A percentile compares a stretch with the other conserved stretches of the same genome.
These are phyloP conservation scores for Liposcelis brunnea DNA, from an alignment of 2,888 invertebrate genomes.

Conservation along the genomic window DNA sequence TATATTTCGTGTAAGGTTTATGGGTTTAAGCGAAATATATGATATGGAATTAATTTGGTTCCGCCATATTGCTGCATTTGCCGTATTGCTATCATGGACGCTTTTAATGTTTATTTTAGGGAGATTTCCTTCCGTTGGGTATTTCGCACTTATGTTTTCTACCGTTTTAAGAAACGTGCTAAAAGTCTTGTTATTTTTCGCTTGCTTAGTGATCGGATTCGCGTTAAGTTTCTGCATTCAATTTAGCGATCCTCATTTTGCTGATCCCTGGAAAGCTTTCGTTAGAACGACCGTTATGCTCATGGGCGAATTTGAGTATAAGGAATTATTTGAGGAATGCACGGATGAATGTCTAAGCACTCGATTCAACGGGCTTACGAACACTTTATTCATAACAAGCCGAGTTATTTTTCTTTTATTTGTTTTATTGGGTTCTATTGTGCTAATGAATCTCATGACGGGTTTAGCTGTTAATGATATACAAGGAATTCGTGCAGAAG, in stretches of 20 bases:
- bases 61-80: slow-evolving; percentile 26
- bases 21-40: too few species aligned
- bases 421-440: slow-evolving; percentile 33
- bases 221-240: slow-evolving; percentile 35
- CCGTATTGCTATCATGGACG: slow-evolving; percentile 33
- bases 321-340: slow-evolving; percentile 24
- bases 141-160: slow-evolving; percentile 37
- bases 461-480: slow-evolving; percentile 38
- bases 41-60: slow-evolving; percentile 7
- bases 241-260: slow-evolving; percentile 29
- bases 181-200: slow-evolving; percentile 31
- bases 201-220: slow-evolving; percentile 35
- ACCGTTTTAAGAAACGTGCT: slow-evolving; percentile 34
- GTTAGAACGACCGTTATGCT: slow-evolving; percentile 38
- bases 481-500: slow-evolving; percentile 20
- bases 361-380: slow-evolving; percentile 14
- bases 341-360: slow-evolving; percentile 5
- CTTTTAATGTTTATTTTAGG: slow-evolving; percentile 36
- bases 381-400: slow-evolving; percentile 22
- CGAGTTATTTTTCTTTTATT: slow-evolving; percentile 33
- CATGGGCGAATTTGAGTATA: slow-evolving; percentile 37
- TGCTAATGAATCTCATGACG: slow-evolving; percentile 37
- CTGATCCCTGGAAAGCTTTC: slow-evolving; percentile 26
- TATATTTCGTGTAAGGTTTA: too few species aligned
- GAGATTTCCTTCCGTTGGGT: slow-evolving; percentile 33